phyloP scores from a whole-genome alignment of 2,113 vertebrate species.

The Antechinus stuartii region DNA sequence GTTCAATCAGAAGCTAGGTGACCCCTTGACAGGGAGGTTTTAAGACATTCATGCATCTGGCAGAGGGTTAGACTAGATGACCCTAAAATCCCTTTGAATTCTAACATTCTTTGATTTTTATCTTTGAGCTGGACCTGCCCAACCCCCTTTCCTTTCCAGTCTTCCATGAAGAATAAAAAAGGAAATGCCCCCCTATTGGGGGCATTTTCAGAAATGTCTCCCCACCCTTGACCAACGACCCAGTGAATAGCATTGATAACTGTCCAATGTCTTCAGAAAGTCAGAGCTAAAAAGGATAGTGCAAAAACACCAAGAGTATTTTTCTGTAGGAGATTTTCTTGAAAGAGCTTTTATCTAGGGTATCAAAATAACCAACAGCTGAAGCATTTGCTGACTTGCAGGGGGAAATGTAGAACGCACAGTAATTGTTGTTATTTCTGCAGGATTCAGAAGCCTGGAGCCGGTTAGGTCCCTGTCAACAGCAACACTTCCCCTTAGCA shows the following conservation, averaged over 20 bases:
- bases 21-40: not conserved
- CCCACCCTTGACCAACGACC: not conserved
- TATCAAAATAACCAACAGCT: conserved; percentile 77
- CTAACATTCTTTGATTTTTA: not conserved
- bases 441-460: conserved; percentile 61
- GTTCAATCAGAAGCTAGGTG: not conserved
- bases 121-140: not conserved
- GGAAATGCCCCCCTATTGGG: conserved; percentile 31
- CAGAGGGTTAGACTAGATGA: not conserved
- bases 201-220: not conserved
- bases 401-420: conserved; percentile 53
- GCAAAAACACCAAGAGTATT: conserved; percentile 52
- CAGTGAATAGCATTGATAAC: conserved; percentile 32
- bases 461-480: conserved; percentile 55
- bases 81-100: not conserved
- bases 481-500: conserved; percentile 45
- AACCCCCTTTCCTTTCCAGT: not conserved
- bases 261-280: conserved; percentile 34
- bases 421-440: conserved; percentile 67
- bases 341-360: conserved; percentile 73
- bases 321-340: conserved; percentile 72
- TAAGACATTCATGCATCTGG: not conserved
- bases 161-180: not conserved
- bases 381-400: conserved; percentile 72
- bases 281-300: conserved; percentile 44